Percentiles rank a stretch among this genome's conserved stretches.
phyloP scores from a whole-genome alignment of 2,797 vertebrate genomes.

The Phyllotis vaccarum region DNA sequence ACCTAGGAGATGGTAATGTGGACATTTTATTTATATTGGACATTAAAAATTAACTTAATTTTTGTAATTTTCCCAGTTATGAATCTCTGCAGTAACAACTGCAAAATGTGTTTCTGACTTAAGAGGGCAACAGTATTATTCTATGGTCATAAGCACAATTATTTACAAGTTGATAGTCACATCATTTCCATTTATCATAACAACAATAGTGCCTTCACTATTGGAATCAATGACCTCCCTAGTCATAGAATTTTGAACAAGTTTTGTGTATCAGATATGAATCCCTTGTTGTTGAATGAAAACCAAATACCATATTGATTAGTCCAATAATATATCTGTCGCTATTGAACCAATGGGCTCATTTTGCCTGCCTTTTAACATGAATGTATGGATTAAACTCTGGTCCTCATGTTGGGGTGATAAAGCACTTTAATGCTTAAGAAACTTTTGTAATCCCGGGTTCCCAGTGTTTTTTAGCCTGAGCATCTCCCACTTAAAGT shows the following conservation, averaged over 20 bases:
- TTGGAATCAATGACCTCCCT: neutral
- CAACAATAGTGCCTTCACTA: too few species aligned
- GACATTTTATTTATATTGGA: neutral
- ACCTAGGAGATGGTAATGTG: neutral
- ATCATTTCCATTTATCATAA: neutral
- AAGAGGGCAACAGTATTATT: neutral
- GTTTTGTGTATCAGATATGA: neutral
- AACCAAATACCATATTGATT: neutral
- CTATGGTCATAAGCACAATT: neutral
- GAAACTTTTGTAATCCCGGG: neutral
- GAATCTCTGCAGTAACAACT: neutral
- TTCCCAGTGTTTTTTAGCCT: conserved; percentile 10
- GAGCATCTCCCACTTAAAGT: neutral
- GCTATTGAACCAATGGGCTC: neutral
- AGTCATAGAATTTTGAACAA: neutral
- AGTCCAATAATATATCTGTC: neutral
- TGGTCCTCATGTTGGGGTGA: neutral
- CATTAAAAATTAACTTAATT: neutral
- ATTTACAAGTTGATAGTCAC: neutral
- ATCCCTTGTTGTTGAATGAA: neutral
- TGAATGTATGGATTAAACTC: neutral
- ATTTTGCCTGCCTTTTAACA: neutral
- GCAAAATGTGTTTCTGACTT: neutral
- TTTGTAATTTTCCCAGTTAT: neutral
- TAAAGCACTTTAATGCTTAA: neutral